Evolutionary conservation across 2,797 vertebrate genomes (phyloP).

Genomic region (Centropyge bicolor): DNA sequence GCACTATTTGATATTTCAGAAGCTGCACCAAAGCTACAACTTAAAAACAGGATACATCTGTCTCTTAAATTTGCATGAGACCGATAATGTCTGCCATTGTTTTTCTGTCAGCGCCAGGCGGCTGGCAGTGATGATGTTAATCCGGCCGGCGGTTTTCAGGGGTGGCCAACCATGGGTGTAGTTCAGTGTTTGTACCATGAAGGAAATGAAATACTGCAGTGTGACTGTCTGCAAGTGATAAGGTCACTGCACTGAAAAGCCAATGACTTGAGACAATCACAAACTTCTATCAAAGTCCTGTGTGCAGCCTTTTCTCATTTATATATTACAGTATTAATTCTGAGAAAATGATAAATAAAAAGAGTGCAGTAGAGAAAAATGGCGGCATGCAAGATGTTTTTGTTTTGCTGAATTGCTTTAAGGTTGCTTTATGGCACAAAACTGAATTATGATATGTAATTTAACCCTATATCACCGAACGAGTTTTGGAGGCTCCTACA

Average conservation of each 20-base stretch:
- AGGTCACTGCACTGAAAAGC: background rate
- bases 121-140: background rate
- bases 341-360: background rate
- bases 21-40: background rate
- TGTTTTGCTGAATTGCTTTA: too few relatives aligned
- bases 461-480: too few relatives aligned
- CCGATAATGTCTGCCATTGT: background rate
- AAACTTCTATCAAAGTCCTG: background rate
- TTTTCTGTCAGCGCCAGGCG: background rate
- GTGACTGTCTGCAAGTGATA: background rate
- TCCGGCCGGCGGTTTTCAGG: background rate
- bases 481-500: too few relatives aligned
- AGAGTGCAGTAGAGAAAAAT: too few relatives aligned
- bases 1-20: background rate
- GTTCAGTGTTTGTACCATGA: background rate
- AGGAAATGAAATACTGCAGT: background rate
- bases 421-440: too few relatives aligned
- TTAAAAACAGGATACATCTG: constrained; percentile 18
- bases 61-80: background rate
- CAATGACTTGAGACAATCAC: too few relatives aligned
- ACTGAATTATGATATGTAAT: too few relatives aligned
- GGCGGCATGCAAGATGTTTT: too few relatives aligned
- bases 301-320: background rate
- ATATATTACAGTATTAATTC: background rate
- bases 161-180: background rate